These are phyloP conservation scores for Morpho helenor DNA, from an alignment of 2,888 invertebrate species.

Conservation along the genomic window DNA sequence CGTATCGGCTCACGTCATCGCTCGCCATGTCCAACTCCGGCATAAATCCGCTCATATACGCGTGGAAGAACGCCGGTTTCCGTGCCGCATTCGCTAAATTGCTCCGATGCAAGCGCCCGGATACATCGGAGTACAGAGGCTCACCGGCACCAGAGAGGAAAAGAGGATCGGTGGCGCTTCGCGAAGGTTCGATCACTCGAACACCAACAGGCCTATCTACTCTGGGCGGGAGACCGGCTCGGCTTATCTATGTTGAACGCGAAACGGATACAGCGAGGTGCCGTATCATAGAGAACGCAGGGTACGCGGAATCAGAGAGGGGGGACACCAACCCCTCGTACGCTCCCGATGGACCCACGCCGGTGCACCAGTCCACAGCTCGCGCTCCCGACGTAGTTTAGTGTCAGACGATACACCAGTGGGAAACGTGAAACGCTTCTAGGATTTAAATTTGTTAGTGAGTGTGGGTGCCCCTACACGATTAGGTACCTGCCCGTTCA, in stretches of 20 bases:
- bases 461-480: slow-evolving; percentile 62
- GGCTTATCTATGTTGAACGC: slow-evolving; percentile 60
- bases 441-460: slow-evolving; percentile 69
- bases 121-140: slow-evolving; percentile 75
- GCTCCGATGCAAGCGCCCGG: slow-evolving; percentile 82
- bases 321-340: slow-evolving; percentile 70
- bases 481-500: slow-evolving; percentile 69
- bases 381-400: slow-evolving; percentile 54
- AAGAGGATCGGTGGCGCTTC: slow-evolving; percentile 68
- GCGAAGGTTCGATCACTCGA: slow-evolving; percentile 64
- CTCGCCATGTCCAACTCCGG: slow-evolving; percentile 89
- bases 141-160: slow-evolving; percentile 78
- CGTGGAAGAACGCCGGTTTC: slow-evolving; percentile 91
- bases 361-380: slow-evolving; percentile 53
- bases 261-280: slow-evolving; percentile 57
- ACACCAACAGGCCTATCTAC: slow-evolving; percentile 50
- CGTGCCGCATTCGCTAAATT: slow-evolving; percentile 85
- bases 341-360: slow-evolving; percentile 68
- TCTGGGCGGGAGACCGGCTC: slow-evolving; percentile 63
- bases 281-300: slow-evolving; percentile 73
- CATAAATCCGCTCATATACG: slow-evolving; percentile 90
- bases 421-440: slow-evolving; percentile 78
- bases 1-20: slow-evolving; percentile 83
- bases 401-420: slow-evolving; percentile 52
- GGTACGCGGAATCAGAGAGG: slow-evolving; percentile 62